These are phyloP conservation scores for Drosophila longiperda DNA, from an alignment of 2,888 invertebrate species.

Conservation along the genomic window DNA sequence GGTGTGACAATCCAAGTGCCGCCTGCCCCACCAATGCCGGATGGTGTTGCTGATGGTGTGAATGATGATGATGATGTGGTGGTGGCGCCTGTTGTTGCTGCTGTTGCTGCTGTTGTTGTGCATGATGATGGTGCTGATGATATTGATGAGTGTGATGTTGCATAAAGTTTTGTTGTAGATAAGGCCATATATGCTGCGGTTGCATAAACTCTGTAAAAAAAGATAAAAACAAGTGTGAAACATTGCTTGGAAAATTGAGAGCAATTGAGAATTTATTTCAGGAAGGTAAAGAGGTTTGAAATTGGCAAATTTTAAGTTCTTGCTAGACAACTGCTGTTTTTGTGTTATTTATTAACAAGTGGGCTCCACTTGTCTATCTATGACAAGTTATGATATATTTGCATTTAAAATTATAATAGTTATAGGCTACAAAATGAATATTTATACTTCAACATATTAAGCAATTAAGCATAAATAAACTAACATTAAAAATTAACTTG, in stretches of 20 bases:
- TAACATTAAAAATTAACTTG: not conserved
- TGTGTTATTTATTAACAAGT: not conserved
- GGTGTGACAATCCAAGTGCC: conserved; percentile 45
- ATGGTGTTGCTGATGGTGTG: conserved; percentile 61
- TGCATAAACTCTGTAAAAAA: conserved; percentile 84
- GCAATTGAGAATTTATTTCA: not conserved
- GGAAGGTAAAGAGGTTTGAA: not conserved
- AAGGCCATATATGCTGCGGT: conserved; percentile 86
- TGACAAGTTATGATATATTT: not conserved
- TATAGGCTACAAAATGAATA: too few relatives aligned
- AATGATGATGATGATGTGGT: conserved; percentile 63
- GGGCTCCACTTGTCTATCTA: not conserved
- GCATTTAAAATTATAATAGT: not conserved
- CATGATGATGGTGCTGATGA: conserved; percentile 72
- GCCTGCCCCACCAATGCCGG: conserved; percentile 57
- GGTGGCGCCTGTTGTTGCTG: conserved; percentile 38
- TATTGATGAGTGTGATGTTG: conserved; percentile 80
- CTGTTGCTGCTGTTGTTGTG: conserved; percentile 54
- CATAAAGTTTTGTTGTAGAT: conserved; percentile 85
- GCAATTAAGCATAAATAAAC: not conserved
- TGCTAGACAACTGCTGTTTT: not conserved
- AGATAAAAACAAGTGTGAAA: not conserved
- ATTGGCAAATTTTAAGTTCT: not conserved
- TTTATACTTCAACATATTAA: not conserved
- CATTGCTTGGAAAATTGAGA: not conserved